A percentile compares a stretch with the other conserved stretches of the same genome.
Evolutionary conservation across 2,113 vertebrate species (phyloP).

Genomic region (Chaetura pelagica): DNA sequence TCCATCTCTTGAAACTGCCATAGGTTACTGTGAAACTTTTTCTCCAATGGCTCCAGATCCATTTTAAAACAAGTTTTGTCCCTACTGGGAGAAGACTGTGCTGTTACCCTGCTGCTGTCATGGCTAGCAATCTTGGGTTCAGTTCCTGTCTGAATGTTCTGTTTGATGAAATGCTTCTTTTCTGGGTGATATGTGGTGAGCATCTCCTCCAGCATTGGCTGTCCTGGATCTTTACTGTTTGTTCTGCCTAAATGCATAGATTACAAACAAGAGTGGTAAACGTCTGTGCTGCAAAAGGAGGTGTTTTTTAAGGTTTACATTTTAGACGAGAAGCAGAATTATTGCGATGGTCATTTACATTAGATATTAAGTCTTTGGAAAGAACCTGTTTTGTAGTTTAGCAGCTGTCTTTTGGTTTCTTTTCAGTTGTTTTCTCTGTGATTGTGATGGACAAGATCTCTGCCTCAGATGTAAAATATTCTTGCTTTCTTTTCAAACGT

Average conservation of each 20-base stretch:
- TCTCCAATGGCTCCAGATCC: neutral
- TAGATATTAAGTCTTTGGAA: constrained; percentile 5
- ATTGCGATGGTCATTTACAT: neutral
- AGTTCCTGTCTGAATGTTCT: neutral
- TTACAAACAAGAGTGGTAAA: neutral
- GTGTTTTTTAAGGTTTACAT: neutral
- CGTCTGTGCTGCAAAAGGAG: neutral
- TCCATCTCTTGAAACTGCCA: neutral
- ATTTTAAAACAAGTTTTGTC: neutral
- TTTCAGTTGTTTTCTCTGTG: neutral
- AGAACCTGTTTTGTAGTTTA: neutral
- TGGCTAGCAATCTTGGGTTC: neutral
- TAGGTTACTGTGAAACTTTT: neutral
- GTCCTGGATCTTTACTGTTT: neutral
- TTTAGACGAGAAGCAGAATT: constrained; percentile 1
- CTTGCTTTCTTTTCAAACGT: constrained; percentile 24
- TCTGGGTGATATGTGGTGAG: neutral
- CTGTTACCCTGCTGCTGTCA: neutral
- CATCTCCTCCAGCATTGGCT: neutral
- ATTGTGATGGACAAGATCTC: neutral
- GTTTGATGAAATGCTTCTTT: neutral
- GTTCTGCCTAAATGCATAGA: neutral
- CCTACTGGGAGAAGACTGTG: neutral
- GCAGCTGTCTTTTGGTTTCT: constrained; percentile 24
- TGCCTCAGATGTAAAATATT: constrained; percentile 13